phyloP scores from a whole-genome alignment of 2,113 vertebrate genomes.

The Blennius ocellaris region DNA sequence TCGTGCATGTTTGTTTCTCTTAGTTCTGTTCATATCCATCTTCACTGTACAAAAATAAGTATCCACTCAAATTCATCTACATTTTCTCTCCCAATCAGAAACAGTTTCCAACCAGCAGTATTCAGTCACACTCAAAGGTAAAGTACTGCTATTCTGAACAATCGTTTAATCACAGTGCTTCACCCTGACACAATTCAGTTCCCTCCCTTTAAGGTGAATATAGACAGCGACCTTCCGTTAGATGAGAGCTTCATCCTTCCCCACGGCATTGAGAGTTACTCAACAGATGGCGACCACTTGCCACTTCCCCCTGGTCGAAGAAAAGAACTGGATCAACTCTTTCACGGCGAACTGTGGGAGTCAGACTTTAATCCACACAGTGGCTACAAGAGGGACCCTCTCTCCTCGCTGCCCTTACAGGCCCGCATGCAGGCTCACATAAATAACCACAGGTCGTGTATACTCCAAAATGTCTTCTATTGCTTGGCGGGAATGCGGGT shows the following conservation, averaged over 20 bases:
- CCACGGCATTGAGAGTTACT: slow-evolving; percentile 81
- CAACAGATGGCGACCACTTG: slow-evolving; percentile 83
- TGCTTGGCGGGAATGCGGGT: too few species aligned
- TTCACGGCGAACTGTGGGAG: slow-evolving; percentile 73
- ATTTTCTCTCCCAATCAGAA: slow-evolving; percentile 2
- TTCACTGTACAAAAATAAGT: too few species aligned
- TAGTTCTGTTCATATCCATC: too few species aligned
- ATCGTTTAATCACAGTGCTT: background rate
- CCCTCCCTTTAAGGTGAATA: slow-evolving; percentile 10
- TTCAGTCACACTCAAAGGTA: slow-evolving; percentile 22
- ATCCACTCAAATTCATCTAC: too few species aligned
- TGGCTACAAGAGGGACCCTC: slow-evolving; percentile 51
- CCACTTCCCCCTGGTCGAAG: slow-evolving; percentile 80
- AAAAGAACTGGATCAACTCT: slow-evolving; percentile 79
- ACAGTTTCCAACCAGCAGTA: background rate
- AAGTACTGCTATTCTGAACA: background rate
- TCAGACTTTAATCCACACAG: slow-evolving; percentile 28
- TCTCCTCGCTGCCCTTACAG: slow-evolving; percentile 64
- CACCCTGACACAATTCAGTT: background rate
- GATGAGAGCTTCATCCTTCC: slow-evolving; percentile 81
- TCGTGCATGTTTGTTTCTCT: too few species aligned
- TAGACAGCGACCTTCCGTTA: slow-evolving; percentile 65
- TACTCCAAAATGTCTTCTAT: background rate
- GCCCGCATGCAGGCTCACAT: slow-evolving; percentile 81
- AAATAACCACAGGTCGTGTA: slow-evolving; percentile 62